These are phyloP conservation scores for Aurelia sp. DNA, from an alignment of 30 jellyfish, hydroid and myxozoan genomes.

Conservation along the genomic window DNA sequence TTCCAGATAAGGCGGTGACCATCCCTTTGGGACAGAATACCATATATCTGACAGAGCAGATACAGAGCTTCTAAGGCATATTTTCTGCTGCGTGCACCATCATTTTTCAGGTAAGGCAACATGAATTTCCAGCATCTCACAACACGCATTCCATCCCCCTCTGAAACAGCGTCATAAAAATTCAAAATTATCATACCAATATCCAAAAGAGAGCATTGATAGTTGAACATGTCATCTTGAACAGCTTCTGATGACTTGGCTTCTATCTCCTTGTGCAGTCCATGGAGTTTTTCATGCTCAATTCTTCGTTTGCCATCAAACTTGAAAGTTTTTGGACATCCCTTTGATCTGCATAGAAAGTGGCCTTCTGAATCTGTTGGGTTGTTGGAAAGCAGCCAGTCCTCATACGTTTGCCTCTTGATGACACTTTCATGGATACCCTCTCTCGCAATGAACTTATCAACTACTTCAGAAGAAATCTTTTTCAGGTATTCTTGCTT, in stretches of 20 bases:
- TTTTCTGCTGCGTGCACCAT: slow-evolving; percentile 41
- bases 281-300: too few relatives aligned
- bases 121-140: slow-evolving; percentile 46
- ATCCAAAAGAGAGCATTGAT: too few relatives aligned
- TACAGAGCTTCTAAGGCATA: slow-evolving; percentile 61
- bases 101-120: slow-evolving; percentile 33
- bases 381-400: not conserved
- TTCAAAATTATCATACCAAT: too few relatives aligned
- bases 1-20: slow-evolving; percentile 45
- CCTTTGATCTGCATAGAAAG: not conserved
- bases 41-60: slow-evolving; percentile 30
- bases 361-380: not conserved
- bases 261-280: too few relatives aligned
- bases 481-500: too few relatives aligned
- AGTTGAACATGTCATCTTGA: too few relatives aligned
- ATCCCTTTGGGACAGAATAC: slow-evolving; percentile 38
- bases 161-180: too few relatives aligned
- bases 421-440: not conserved
- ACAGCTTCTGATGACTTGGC: too few relatives aligned
- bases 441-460: too few relatives aligned
- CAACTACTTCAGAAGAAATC: not conserved
- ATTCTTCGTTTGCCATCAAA: too few relatives aligned
- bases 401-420: too few relatives aligned
- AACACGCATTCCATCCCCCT: too few relatives aligned
- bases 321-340: not conserved